Conservation (phyloP, 2,888 invertebrate genomes). For the Phytoseiulus persimilis region DNA sequence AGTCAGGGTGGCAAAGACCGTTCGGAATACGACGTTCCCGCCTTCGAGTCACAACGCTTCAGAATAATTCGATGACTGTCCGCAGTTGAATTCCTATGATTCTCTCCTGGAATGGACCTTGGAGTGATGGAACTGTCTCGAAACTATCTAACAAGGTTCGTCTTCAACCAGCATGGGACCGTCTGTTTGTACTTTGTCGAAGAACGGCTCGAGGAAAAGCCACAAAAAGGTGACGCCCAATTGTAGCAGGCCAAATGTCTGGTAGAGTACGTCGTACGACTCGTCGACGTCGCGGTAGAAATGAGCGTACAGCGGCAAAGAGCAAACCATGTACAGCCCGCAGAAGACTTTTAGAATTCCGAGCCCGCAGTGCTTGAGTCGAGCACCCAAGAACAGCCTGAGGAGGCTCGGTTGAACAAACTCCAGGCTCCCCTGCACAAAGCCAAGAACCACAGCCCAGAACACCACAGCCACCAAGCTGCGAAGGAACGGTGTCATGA, state of each 20-base stretch:
- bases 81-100: no score
- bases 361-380: background rate
- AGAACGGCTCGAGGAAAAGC: slow-evolving; percentile 30
- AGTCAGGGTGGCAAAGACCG: no score
- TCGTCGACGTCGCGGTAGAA: background rate
- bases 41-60: no score
- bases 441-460: slow-evolving; percentile 12
- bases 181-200: background rate
- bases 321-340: background rate
- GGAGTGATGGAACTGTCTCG: no score
- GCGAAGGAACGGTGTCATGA: slow-evolving; percentile 11
- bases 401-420: slow-evolving; percentile 7
- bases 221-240: slow-evolving; percentile 8
- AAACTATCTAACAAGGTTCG: background rate
- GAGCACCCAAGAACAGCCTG: background rate
- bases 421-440: background rate
- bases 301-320: background rate
- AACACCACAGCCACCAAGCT: background rate
- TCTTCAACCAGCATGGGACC: background rate
- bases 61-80: no score
- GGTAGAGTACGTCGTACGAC: slow-evolving; percentile 30
- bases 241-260: background rate
- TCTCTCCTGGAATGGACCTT: background rate
- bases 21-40: no score
- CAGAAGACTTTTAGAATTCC: background rate